Evolutionary conservation across 2,797 vertebrate genomes (phyloP).

Genomic region (Spinus olivaceus): DNA sequence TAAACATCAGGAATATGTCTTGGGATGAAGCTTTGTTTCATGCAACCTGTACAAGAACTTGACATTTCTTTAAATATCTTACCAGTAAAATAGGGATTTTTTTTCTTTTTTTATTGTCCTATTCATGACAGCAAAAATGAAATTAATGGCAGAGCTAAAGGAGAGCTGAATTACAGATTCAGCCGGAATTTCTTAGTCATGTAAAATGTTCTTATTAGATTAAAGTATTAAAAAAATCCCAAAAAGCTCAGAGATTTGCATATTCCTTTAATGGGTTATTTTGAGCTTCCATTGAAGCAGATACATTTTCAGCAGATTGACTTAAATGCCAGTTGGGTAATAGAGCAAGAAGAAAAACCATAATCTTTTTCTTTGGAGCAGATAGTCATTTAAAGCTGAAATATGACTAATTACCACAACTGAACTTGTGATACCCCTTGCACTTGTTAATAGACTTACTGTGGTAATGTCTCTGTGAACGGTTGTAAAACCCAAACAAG

Average conservation of each 20-base stretch:
- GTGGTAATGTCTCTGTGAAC: background rate
- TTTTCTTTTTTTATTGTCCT: background rate
- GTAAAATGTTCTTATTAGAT: slow-evolving; percentile 22
- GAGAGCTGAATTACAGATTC: background rate
- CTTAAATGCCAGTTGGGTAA: slow-evolving; percentile 41
- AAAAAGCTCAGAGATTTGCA: background rate
- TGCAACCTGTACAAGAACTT: background rate
- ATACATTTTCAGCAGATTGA: slow-evolving; percentile 31
- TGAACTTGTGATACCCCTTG: slow-evolving; percentile 31
- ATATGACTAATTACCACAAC: slow-evolving; percentile 27
- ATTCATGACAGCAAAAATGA: background rate
- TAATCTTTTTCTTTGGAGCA: slow-evolving; percentile 24
- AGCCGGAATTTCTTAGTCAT: background rate
- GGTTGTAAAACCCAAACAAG: background rate
- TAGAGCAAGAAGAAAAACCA: slow-evolving; percentile 26
- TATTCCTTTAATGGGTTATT: slow-evolving; percentile 37
- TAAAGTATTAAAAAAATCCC: background rate
- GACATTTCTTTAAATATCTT: background rate
- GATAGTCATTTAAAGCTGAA: slow-evolving; percentile 5
- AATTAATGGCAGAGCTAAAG: background rate
- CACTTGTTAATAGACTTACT: slow-evolving; percentile 6
- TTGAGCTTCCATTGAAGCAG: slow-evolving; percentile 46
- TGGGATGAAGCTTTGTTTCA: background rate
- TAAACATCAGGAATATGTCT: rapidly evolving
- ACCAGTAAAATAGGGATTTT: background rate